These are phyloP conservation scores for Pseudorhiza aurosa DNA, from an alignment of 30 jellyfish, hydroid and myxozoan species.

Conservation along the genomic window DNA sequence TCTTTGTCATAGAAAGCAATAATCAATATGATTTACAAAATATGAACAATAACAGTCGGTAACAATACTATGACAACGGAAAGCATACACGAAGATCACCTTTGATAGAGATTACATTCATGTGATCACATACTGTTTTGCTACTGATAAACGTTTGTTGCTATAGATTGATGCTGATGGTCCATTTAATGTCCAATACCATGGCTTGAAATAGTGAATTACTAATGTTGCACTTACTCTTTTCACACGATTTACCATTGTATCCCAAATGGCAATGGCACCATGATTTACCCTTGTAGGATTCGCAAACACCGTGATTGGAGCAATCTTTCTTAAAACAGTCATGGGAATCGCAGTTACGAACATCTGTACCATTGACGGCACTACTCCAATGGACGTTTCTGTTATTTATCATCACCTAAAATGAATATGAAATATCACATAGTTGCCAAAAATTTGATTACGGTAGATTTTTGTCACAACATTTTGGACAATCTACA, in stretches of 20 bases:
- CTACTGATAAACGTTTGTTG: too few relatives aligned
- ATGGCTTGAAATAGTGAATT: too few relatives aligned
- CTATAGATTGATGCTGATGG: too few relatives aligned
- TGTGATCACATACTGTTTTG: too few relatives aligned
- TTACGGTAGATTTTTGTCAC: not conserved
- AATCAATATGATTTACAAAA: too few relatives aligned
- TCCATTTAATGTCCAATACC: too few relatives aligned
- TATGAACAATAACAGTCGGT: too few relatives aligned
- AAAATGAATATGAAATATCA: not conserved
- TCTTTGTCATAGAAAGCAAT: too few relatives aligned
- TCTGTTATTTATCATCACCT: constrained; percentile 33
- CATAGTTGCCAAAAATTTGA: not conserved
- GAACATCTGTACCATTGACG: constrained; percentile 31
- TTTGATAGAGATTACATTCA: too few relatives aligned
- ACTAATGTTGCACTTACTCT: constrained; percentile 42
- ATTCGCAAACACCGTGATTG: constrained; percentile 54
- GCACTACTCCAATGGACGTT: constrained; percentile 36
- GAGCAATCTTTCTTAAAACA: constrained; percentile 36
- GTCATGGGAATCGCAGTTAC: constrained; percentile 47
- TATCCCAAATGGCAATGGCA: constrained; percentile 77
- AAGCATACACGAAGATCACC: too few relatives aligned
- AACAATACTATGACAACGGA: too few relatives aligned
- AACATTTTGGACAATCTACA: too few relatives aligned
- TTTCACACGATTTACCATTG: constrained; percentile 51
- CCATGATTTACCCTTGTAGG: constrained; percentile 57